phyloP scores from a whole-genome alignment of 2,797 vertebrate species.

The Pteropus rufus region DNA sequence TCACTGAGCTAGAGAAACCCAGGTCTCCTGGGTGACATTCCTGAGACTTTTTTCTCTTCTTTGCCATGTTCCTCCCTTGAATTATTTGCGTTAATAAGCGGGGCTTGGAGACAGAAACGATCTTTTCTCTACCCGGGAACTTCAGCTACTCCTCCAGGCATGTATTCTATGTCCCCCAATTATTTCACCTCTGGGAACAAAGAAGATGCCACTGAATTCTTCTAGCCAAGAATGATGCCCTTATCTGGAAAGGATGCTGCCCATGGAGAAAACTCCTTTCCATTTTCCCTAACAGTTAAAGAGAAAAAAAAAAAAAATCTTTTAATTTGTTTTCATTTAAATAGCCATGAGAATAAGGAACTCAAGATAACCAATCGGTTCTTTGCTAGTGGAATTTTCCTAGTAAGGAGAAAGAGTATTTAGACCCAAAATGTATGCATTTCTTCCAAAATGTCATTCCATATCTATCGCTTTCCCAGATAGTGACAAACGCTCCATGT shows the following conservation, averaged over 20 bases:
- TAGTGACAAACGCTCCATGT: slow-evolving; percentile 76
- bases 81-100: background rate
- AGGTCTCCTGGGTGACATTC: background rate
- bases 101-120: background rate
- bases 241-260: background rate
- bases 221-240: background rate
- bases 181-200: background rate
- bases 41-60: background rate
- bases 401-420: slow-evolving; percentile 77
- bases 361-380: slow-evolving; percentile 50
- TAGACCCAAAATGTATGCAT: slow-evolving; percentile 81
- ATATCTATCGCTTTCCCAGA: slow-evolving; percentile 72
- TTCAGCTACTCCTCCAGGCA: background rate
- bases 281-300: slow-evolving; percentile 69
- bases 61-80: background rate
- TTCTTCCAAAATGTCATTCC: slow-evolving; percentile 82
- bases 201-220: background rate
- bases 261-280: slow-evolving; percentile 68
- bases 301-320: background rate
- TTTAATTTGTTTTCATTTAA: slow-evolving; percentile 59
- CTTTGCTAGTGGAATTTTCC: slow-evolving; percentile 79
- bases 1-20: background rate
- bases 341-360: slow-evolving; percentile 39
- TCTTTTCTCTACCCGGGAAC: background rate
- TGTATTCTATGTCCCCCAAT: background rate